Base-by-base conservation (phyloP, 2,888 invertebrate genomes). In the Eurytoma adleriae region DNA sequence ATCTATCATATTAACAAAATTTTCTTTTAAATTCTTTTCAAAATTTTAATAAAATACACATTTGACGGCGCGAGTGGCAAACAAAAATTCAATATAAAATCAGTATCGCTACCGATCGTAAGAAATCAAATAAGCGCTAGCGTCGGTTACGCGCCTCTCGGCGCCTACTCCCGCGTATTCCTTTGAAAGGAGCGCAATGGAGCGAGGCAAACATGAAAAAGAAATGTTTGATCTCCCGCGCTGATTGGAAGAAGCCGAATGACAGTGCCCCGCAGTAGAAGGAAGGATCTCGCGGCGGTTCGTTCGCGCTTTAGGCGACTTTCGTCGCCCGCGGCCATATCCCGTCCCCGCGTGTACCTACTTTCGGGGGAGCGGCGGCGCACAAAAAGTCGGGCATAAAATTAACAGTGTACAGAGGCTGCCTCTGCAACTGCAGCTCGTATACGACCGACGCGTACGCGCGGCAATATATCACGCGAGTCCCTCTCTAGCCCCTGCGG, bases 381-480 rank as follows among this genome's bases (percentile, higher is more conserved):
- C 64, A 67, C 30, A 83, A 85, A 89, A 89, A 88, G 85, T 86
- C 86, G 85, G 86, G 87, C 89, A 89, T 89, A 89, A 89, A 89
- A 89, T 89, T 89, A 89, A 89, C 89, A 89, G 88, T 88, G 86
- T 88, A 88, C 85, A 88, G 87, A 83, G 56, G 20, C 16, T 40
- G 40, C 40, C 40, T 40, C 16, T 72, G 73, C 72, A 64, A 77
- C 78, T 85, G 85, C 84, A 86, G 87, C 85, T 84, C 84, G 86
- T 84, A 86, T 14, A 59, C 18, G 20, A 12, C 18, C 14, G n/a
- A 18, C 2, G 2, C n/a, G 48, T 64, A 54, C 62, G 59, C 54
- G 24, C 61, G 81, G 90, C 85, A 88, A 90, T 90, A 90, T 89
- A 90, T 90, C 88, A 90, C 87, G 86, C 54, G 61, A 3, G 57